Evolutionary conservation across 92 coral and sea anemone genomes (phyloP).

Genomic region (Pocillopora grandis): DNA sequence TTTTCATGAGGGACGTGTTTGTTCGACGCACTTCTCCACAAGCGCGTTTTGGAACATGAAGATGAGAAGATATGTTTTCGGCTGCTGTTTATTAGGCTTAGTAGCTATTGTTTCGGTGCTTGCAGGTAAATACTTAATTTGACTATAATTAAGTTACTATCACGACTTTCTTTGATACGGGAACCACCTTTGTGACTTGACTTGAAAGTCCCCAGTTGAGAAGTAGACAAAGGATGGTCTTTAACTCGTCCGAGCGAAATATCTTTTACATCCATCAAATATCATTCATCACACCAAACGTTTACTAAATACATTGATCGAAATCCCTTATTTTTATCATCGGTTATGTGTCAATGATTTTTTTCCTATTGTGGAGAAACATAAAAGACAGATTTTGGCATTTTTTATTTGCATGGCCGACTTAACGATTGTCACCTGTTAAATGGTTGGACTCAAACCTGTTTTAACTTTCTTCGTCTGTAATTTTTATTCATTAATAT

Average conservation of each 20-base stretch:
- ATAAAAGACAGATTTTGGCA: not conserved
- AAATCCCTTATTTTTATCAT: not conserved
- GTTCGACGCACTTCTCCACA: constrained; percentile 39
- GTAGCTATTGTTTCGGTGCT: constrained; percentile 15
- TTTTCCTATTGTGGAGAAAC: not conserved
- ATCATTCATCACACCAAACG: not conserved
- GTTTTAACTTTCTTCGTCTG: not conserved
- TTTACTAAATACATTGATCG: not conserved
- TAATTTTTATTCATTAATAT: not conserved
- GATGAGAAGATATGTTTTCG: constrained; percentile 7
- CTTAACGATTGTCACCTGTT: constrained; percentile 26
- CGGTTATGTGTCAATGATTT: not conserved
- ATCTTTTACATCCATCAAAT: not conserved
- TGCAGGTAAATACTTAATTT: constrained; percentile 21
- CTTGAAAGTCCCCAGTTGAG: not conserved
- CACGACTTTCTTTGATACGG: not conserved
- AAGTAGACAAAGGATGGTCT: not conserved
- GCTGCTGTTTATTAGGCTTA: constrained; percentile 21
- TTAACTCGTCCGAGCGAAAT: not conserved
- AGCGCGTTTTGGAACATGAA: constrained; percentile 27
- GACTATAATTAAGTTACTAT: not conserved
- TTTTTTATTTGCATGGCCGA: not conserved
- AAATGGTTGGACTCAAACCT: not conserved
- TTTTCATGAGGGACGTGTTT: constrained; percentile 25
- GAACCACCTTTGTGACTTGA: not conserved